These are phyloP conservation scores for Ochropacha duplaris DNA, from an alignment of 2,888 invertebrate species.

Conservation along the genomic window DNA sequence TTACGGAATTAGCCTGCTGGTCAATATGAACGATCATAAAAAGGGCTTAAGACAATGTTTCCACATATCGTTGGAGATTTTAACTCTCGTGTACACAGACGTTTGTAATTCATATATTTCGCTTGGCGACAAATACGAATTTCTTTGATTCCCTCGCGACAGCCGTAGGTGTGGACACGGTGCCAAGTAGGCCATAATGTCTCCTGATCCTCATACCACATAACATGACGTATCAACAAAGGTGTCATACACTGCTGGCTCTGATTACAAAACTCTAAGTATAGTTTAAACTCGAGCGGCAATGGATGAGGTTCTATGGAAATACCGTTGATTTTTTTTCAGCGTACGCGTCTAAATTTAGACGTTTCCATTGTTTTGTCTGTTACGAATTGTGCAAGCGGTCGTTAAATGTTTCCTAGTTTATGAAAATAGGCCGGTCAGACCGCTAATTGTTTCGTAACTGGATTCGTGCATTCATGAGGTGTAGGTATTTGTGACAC, in stretches of 20 bases:
- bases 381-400: constrained; percentile 67
- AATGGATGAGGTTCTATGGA: constrained; percentile 31
- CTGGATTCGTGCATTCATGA: constrained; percentile 23
- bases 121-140: constrained; percentile 45
- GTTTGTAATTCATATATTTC: constrained; percentile 19
- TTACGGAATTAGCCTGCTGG: neutral
- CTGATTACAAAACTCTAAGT: neutral
- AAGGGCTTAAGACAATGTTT: neutral
- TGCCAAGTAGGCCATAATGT: constrained; percentile 78
- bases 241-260: constrained; percentile 35
- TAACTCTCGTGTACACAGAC: neutral
- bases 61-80: neutral
- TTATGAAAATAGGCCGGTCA: constrained; percentile 58
- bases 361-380: constrained; percentile 71
- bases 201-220: constrained; percentile 51
- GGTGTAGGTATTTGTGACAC: constrained; percentile 13
- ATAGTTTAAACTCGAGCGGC: constrained; percentile 15
- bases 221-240: constrained; percentile 19
- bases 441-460: constrained; percentile 63
- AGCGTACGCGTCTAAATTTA: constrained; percentile 51
- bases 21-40: neutral
- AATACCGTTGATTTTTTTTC: constrained; percentile 41
- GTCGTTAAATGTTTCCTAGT: constrained; percentile 70
- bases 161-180: constrained; percentile 50
- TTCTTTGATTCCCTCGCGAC: constrained; percentile 65